Percentiles rank a stretch among this genome's conserved stretches.
Conservation (phyloP, 2,797 vertebrate genomes). For the Bothrops alternatus region DNA sequence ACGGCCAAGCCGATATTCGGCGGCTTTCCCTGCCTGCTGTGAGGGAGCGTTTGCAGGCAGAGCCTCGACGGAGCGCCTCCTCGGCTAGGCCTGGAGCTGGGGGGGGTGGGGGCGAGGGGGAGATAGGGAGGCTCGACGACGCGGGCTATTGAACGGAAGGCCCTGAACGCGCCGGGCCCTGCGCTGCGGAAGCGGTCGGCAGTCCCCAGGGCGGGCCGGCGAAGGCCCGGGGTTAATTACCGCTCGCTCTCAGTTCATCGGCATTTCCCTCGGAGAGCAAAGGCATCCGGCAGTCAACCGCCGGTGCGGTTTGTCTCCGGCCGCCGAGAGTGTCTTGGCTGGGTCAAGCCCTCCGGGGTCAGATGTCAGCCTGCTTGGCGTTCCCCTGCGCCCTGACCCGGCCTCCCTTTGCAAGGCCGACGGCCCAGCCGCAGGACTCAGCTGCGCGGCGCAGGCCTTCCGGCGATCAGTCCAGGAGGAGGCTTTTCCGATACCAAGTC, state of each 20-base stretch:
- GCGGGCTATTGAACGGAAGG: neutral
- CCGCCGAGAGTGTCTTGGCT: neutral
- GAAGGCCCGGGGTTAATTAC: neutral
- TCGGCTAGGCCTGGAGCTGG: neutral
- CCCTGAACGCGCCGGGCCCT: neutral
- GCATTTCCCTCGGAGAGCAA: neutral
- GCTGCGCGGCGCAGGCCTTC: neutral
- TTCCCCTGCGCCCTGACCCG: neutral
- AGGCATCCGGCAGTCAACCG: slow-evolving; percentile 12
- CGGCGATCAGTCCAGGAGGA: neutral
- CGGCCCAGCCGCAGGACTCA: neutral
- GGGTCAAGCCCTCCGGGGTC: neutral
- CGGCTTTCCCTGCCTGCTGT: neutral
- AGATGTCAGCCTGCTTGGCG: neutral
- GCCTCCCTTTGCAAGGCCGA: neutral
- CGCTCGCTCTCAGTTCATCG: neutral
- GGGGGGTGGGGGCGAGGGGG: neutral
- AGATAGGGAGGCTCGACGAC: neutral
- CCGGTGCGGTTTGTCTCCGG: neutral
- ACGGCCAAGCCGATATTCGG: neutral
- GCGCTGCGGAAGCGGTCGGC: neutral
- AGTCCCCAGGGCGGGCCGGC: neutral
- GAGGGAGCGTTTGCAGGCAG: neutral
- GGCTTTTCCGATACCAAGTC: neutral
- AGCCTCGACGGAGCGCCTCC: neutral